These are phyloP conservation scores for Caenorhabditis angaria DNA, from an alignment of 2,888 invertebrate genomes.

Conservation along the genomic window DNA sequence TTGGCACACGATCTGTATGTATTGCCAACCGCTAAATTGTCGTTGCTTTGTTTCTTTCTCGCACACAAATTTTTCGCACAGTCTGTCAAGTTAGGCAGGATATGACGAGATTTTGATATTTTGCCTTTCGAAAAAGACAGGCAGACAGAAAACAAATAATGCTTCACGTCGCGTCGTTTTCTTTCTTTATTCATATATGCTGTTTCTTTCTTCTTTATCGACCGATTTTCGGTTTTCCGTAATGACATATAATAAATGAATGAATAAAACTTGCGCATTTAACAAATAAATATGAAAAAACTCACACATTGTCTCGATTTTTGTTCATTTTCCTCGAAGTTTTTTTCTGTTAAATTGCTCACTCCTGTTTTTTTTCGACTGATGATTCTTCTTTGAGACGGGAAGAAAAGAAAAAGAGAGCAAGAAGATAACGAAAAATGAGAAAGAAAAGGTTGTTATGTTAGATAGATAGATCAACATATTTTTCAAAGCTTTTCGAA, in stretches of 20 bases:
- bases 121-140: background rate
- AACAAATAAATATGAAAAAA: background rate
- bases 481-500: background rate
- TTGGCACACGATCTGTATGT: background rate
- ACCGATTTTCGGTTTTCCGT: background rate
- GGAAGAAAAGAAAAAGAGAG: background rate
- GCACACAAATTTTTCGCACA: background rate
- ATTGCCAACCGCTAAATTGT: background rate
- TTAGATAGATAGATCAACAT: constrained; percentile 2
- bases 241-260: background rate
- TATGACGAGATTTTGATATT: constrained; percentile 2
- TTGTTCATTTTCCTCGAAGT: background rate
- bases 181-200: background rate
- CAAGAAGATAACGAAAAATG: background rate
- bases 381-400: background rate
- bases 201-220: too few species aligned
- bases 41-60: background rate
- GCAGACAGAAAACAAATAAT: constrained; percentile 1
- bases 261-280: background rate
- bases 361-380: background rate
- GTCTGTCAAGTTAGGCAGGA: too few species aligned
- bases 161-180: background rate
- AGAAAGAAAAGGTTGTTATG: constrained; percentile 2
- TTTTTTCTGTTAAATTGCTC: background rate
- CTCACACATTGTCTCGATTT: background rate